Evolutionary conservation across 2,797 vertebrate genomes (phyloP), one percentile per base, ranked within the genome.

Genomic region (Emys orbicularis): DNA sequence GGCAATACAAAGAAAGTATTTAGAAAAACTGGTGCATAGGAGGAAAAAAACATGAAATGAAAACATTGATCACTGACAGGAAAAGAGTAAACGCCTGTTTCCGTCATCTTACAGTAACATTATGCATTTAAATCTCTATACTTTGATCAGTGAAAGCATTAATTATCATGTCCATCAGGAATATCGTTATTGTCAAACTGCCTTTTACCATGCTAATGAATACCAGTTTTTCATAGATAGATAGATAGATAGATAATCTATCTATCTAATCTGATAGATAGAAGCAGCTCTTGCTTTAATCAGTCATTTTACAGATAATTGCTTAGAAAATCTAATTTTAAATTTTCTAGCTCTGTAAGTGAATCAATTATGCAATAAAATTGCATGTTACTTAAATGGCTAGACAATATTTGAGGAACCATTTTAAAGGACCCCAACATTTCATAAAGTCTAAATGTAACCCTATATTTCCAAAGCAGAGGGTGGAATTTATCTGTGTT

Each of bases 131-230:
- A 85, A 37, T 59, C 92, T 93, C 96, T 88, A 76, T 85, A 37
- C 41, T 94, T 86, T 79, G 84, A 77, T 77, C 74, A 97, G 65
- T 85, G 88, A 94, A 97, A 95, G 84, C 87, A 94, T 89, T 95
- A 94, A 95, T 96, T 96, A 90, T 89, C 92, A 86, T 57, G 83
- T 81, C 54, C 59, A 89, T 90, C 90, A 95, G 89, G 25, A 95
- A 91, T 92, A 93, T 85, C 93, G 88, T 94, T 88, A 83, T 92
- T 92, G 91, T 91, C 81, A 52, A 54, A 90, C 93, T 97, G 91
- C 83, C 59, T 96, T 97, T 96, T 83, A 85, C 92, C 90, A 87
- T 53, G 80, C 87, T 94, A 93, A 93, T 86, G 96, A 96, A 95
- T 79, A 96, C 34, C 94, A 89, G 81, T 49, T 93, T 86, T 79